Percentiles rank a stretch among this genome's conserved stretches.
These are phyloP conservation scores for Plectropomus leopardus DNA, from an alignment of 2,113 vertebrate species.

Conservation along the genomic window DNA sequence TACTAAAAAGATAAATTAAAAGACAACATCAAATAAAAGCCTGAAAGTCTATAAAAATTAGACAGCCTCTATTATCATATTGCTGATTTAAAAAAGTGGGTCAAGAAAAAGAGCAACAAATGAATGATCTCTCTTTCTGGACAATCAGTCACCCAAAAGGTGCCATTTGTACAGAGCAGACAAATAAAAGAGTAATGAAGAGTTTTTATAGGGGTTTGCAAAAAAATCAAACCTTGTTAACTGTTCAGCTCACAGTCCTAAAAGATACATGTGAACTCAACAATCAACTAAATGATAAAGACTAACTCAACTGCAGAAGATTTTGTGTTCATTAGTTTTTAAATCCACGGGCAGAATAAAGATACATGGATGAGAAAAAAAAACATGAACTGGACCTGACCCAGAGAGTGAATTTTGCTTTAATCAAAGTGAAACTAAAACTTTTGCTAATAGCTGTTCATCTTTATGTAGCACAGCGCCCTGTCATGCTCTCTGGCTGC, in stretches of 20 bases:
- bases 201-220: too few relatives aligned
- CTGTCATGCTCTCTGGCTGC: not conserved
- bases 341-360: not conserved
- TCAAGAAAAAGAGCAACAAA: not conserved
- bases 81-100: not conserved
- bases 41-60: not conserved
- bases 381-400: conserved; percentile 24
- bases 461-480: conserved; percentile 13
- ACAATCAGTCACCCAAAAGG: not conserved
- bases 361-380: conserved; percentile 1
- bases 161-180: not conserved
- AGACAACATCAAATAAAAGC: too few relatives aligned
- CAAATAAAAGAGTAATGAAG: not conserved
- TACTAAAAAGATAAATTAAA: too few relatives aligned
- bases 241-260: not conserved
- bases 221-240: too few relatives aligned
- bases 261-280: not conserved
- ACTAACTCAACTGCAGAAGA: not conserved
- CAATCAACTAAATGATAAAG: not conserved
- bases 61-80: not conserved
- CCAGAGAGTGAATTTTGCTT: conserved; percentile 24
- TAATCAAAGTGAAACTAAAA: conserved; percentile 44
- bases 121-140: not conserved
- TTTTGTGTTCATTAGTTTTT: not conserved
- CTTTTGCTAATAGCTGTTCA: conserved; percentile 21